phyloP scores from a whole-genome alignment of 2,888 invertebrate species.

The Catocala fraxini region DNA sequence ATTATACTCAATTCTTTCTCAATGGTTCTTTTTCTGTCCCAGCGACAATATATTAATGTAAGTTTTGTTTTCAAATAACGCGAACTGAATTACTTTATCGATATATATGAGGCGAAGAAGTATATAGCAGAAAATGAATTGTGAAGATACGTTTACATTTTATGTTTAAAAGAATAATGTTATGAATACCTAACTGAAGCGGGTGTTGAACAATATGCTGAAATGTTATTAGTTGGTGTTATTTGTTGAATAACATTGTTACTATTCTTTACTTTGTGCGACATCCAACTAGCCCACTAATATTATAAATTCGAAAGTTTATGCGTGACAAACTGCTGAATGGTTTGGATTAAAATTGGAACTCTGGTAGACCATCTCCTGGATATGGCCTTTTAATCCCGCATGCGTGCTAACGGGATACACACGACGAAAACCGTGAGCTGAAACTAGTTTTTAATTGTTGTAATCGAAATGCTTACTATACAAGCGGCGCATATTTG shows the following conservation, averaged over 20 bases:
- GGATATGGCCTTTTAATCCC: no score
- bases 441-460: no score
- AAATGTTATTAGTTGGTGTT: neutral
- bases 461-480: no score
- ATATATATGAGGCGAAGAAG: conserved; percentile 9
- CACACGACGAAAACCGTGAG: no score
- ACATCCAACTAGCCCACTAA: no score
- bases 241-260: no score
- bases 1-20: conserved; percentile 16
- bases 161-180: neutral
- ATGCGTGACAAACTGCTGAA: neutral
- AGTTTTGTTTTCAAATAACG: conserved; percentile 20
- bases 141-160: neutral
- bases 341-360: no score
- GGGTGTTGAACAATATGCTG: neutral
- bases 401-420: no score
- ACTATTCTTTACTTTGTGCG: neutral
- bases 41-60: conserved; percentile 45
- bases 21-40: conserved; percentile 30
- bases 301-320: neutral
- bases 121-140: conserved; percentile 3
- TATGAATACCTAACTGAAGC: no score
- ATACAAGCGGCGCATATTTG: no score
- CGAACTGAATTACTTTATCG: conserved; percentile 10
- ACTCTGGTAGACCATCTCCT: no score